A percentile compares a stretch with the other conserved stretches of the same genome.
phyloP scores from a whole-genome alignment of 2,113 vertebrate genomes.

The Pseudorectes ferrugineus region DNA sequence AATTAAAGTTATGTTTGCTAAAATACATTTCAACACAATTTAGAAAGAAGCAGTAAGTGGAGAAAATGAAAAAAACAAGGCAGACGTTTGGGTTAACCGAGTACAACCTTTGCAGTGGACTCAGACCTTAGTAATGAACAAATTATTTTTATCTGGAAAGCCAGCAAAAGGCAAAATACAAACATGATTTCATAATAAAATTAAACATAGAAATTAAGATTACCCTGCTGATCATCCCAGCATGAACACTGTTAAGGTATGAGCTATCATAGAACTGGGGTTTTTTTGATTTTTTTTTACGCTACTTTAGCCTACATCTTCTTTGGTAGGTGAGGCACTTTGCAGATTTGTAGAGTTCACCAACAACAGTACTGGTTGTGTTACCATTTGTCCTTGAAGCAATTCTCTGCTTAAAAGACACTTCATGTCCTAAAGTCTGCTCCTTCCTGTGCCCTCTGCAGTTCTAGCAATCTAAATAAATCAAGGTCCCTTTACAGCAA shows the following conservation, averaged over 20 bases:
- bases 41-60: background rate
- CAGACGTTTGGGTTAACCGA: background rate
- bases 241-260: background rate
- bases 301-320: background rate
- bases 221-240: background rate
- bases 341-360: background rate
- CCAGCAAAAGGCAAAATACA: background rate
- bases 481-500: background rate
- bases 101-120: background rate
- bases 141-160: background rate
- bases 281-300: accelerated
- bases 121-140: background rate
- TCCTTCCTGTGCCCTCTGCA: background rate
- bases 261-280: background rate
- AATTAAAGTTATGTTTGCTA: background rate
- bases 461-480: background rate
- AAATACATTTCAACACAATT: background rate
- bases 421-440: background rate
- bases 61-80: background rate
- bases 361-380: background rate
- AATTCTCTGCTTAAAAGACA: background rate
- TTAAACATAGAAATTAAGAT: background rate
- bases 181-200: background rate
- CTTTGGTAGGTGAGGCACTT: background rate
- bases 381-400: background rate